Evolutionary conservation across 2,888 invertebrate species (phyloP).

Genomic region (Coelopa pilipes): DNA sequence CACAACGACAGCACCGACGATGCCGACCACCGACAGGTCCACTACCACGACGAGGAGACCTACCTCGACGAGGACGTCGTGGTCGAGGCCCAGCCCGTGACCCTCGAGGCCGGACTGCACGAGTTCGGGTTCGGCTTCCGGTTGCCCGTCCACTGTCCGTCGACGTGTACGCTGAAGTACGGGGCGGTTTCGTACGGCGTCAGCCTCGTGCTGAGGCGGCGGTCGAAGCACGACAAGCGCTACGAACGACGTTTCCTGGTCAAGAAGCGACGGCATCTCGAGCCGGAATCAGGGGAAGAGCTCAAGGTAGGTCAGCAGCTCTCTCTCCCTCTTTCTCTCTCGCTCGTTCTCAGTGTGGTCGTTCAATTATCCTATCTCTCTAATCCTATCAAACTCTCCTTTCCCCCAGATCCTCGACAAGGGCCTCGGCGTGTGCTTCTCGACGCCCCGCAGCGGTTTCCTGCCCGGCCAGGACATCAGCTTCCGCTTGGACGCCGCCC

Average conservation of each 20-base stretch:
- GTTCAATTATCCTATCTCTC: too few species aligned
- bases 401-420: too few species aligned
- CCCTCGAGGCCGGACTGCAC: constrained; percentile 37
- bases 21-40: constrained; percentile 27
- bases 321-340: too few species aligned
- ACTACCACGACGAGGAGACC: constrained; percentile 38
- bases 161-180: constrained; percentile 45
- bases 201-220: constrained; percentile 45
- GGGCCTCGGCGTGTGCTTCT: background rate
- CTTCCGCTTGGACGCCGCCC: constrained; percentile 39
- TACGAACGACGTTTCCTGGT: constrained; percentile 49
- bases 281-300: too few species aligned
- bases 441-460: constrained; percentile 48
- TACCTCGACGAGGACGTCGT: constrained; percentile 43
- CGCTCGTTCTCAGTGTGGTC: too few species aligned
- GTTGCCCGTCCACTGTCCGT: constrained; percentile 47
- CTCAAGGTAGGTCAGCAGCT: too few species aligned
- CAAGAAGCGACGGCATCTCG: constrained; percentile 47
- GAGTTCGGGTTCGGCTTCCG: constrained; percentile 43
- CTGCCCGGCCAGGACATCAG: constrained; percentile 52
- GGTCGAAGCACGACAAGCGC: constrained; percentile 44
- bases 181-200: constrained; percentile 49
- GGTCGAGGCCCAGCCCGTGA: constrained; percentile 29
- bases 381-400: too few species aligned
- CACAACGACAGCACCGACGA: constrained; percentile 51